phyloP scores from a whole-genome alignment of 1,140 invertebrate genomes.

The Dendrolimus punctatus region DNA sequence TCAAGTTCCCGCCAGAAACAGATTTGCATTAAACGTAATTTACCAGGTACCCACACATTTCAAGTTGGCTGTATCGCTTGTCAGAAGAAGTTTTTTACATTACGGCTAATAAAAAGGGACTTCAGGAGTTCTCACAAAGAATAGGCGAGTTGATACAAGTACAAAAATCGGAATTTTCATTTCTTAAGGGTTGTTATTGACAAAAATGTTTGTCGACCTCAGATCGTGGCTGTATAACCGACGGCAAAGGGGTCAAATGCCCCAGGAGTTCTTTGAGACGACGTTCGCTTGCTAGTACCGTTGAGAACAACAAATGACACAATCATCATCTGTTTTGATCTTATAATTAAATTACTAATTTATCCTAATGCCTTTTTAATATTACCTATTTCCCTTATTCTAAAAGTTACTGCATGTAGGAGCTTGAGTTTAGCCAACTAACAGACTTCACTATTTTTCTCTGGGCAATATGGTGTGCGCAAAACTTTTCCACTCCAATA shows the following conservation, averaged over 20 bases:
- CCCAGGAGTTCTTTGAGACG: constrained; percentile 31
- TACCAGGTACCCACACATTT: constrained; percentile 31
- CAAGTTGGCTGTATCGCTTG: constrained; percentile 32
- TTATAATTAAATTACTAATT: background rate
- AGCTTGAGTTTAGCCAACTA: too few relatives aligned
- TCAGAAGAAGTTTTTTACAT: constrained; percentile 35
- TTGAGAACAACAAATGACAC: background rate
- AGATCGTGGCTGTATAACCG: constrained; percentile 26
- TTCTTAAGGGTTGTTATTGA: constrained; percentile 13
- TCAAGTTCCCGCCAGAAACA: too few relatives aligned
- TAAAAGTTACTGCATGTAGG: too few relatives aligned
- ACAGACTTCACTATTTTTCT: too few relatives aligned
- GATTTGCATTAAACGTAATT: constrained; percentile 2
- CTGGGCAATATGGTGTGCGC: too few relatives aligned
- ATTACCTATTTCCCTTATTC: too few relatives aligned
- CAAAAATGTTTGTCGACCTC: constrained; percentile 22
- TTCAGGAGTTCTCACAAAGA: constrained; percentile 35
- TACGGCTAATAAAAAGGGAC: constrained; percentile 40
- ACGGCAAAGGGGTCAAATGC: constrained; percentile 28
- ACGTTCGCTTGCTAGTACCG: constrained; percentile 13
- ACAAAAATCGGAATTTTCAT: constrained; percentile 13
- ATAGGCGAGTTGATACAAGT: constrained; percentile 37
- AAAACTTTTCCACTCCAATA: too few relatives aligned
- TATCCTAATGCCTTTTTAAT: too few relatives aligned
- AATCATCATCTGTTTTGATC: background rate